These are phyloP conservation scores for Halisarca cf. caerulea DNA, from an alignment of 37 sponge, comb jelly and placozoan genomes.

Conservation along the genomic window DNA sequence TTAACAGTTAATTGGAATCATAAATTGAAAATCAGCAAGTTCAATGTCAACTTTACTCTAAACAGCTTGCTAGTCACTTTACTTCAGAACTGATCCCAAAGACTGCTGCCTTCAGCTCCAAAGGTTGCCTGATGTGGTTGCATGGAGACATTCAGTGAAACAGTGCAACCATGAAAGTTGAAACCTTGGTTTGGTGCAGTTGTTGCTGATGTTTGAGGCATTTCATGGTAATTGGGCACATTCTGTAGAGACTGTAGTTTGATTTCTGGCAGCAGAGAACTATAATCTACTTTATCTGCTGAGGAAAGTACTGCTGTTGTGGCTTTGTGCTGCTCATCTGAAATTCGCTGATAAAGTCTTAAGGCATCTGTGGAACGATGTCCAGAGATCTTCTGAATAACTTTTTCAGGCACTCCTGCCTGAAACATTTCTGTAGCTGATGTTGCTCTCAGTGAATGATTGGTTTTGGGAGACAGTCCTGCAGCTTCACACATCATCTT, in stretches of 20 bases:
- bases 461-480: background rate
- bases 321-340: conserved; percentile 6
- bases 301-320: conserved; percentile 13
- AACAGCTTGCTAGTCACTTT: no score
- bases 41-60: no score
- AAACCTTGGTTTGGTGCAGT: background rate
- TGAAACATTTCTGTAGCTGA: conserved; percentile 9
- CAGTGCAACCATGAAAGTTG: background rate
- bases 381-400: conserved; percentile 9
- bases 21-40: no score
- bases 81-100: background rate
- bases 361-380: conserved; percentile 2
- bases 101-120: background rate
- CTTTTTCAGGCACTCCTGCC: background rate
- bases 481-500: conserved; percentile 3
- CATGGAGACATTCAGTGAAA: background rate
- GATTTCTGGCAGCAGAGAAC: background rate
- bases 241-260: background rate
- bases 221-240: background rate
- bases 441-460: conserved; percentile 7
- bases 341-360: background rate
- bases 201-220: background rate
- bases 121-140: background rate
- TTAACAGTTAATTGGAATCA: no score
- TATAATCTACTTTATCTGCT: background rate